phyloP scores from a whole-genome alignment of 2,797 vertebrate species.

The Alcedo atthis region DNA sequence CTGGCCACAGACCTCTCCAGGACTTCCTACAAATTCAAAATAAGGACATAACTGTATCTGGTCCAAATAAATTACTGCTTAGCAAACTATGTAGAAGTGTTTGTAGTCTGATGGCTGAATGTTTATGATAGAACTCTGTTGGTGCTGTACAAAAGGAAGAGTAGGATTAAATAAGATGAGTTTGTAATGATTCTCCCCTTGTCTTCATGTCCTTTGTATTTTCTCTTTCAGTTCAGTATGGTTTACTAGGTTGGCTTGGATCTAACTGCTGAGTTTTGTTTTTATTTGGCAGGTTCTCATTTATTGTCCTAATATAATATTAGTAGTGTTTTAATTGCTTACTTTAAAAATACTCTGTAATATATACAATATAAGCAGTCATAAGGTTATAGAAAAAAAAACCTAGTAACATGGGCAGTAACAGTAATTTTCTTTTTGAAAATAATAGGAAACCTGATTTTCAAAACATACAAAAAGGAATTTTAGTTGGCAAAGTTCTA shows the following conservation, averaged over 20 bases:
- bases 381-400: background rate
- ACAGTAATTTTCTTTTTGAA: background rate
- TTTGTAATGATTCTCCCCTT: background rate
- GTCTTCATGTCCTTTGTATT: background rate
- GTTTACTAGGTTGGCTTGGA: background rate
- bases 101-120: background rate
- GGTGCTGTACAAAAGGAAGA: background rate
- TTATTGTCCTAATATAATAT: background rate
- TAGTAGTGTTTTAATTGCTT: background rate
- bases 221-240: background rate
- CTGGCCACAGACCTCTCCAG: background rate
- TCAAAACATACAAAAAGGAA: background rate
- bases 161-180: background rate
- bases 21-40: background rate
- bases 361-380: background rate
- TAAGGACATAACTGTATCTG: background rate
- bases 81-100: background rate
- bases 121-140: background rate
- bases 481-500: background rate
- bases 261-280: background rate
- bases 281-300: background rate
- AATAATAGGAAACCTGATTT: background rate
- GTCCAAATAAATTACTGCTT: background rate
- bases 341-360: background rate
- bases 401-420: background rate